phyloP scores from a whole-genome alignment of 2,797 vertebrate genomes.

The Astyanax mexicanus region DNA sequence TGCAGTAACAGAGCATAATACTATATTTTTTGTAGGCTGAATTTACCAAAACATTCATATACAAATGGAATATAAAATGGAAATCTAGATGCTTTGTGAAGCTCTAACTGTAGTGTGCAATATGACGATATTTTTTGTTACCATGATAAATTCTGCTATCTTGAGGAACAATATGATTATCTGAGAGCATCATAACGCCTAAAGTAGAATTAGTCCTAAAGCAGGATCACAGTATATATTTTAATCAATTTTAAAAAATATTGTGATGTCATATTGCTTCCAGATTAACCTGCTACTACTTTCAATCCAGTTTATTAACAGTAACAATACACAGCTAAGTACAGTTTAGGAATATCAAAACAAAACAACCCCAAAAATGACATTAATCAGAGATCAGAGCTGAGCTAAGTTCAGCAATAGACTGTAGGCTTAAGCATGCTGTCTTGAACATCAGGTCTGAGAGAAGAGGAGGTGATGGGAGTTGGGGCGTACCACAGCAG shows the following conservation, averaged over 20 bases:
- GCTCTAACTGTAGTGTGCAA: background rate
- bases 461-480: background rate
- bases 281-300: background rate
- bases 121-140: too few relatives aligned
- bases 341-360: too few relatives aligned
- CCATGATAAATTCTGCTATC: too few relatives aligned
- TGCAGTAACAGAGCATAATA: constrained; percentile 14
- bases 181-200: too few relatives aligned
- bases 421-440: background rate
- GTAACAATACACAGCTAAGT: too few relatives aligned
- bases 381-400: background rate
- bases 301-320: too few relatives aligned
- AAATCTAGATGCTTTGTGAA: background rate
- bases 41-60: background rate
- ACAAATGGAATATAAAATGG: constrained; percentile 9
- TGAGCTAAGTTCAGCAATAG: background rate
- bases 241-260: too few relatives aligned
- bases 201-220: too few relatives aligned
- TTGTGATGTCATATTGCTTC: too few relatives aligned
- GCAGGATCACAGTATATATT: too few relatives aligned
- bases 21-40: constrained; percentile 17
- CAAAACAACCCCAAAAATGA: too few relatives aligned
- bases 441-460: background rate
- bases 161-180: too few relatives aligned
- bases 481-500: constrained; percentile 86